Conservation (phyloP, 2,113 vertebrate genomes). For the Lethenteron reissneri region DNA sequence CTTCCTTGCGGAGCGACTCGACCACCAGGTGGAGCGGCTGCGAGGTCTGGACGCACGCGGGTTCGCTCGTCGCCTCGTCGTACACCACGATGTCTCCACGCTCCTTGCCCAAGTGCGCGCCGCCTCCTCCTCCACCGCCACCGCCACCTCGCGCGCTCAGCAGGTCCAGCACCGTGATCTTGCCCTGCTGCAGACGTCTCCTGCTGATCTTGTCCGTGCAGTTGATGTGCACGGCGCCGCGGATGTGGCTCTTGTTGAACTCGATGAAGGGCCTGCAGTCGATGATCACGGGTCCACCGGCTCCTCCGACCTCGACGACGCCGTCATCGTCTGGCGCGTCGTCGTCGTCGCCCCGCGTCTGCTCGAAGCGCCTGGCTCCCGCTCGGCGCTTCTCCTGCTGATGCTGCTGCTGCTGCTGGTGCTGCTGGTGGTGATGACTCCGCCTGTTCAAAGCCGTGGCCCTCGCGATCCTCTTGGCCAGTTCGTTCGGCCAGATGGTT, state of each 20-base stretch:
- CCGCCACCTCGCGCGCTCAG: slow-evolving; percentile 82
- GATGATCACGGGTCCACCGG: slow-evolving; percentile 53
- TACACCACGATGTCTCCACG: slow-evolving; percentile 50
- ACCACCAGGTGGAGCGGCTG: slow-evolving; percentile 76
- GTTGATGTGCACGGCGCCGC: slow-evolving; percentile 87
- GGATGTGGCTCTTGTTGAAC: slow-evolving; percentile 93
- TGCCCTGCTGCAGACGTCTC: slow-evolving; percentile 80
- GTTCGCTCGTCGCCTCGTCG: slow-evolving; percentile 76
- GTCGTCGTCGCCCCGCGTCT: too few species aligned
- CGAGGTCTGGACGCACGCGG: slow-evolving; percentile 53
- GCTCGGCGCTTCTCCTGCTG: too few species aligned
- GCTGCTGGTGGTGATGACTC: slow-evolving; percentile 50
- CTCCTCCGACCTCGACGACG: too few species aligned
- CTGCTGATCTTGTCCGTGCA: slow-evolving; percentile 96
- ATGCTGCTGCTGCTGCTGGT: slow-evolving; percentile 18
- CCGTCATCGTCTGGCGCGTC: too few species aligned
- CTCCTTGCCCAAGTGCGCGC: slow-evolving; percentile 97
- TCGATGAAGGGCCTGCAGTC: slow-evolving; percentile 96
- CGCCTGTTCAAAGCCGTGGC: slow-evolving; percentile 30
- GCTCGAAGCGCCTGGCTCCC: too few species aligned
- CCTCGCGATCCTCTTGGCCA: slow-evolving; percentile 53
- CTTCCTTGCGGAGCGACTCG: slow-evolving; percentile 83
- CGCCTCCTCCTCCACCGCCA: slow-evolving; percentile 37
- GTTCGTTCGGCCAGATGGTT: slow-evolving; percentile 66
- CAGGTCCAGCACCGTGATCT: slow-evolving; percentile 91